A percentile compares a stretch with the other conserved stretches of the same genome.
Evolutionary conservation across 2,797 vertebrate species (phyloP).

Genomic region (Clamator glandarius): DNA sequence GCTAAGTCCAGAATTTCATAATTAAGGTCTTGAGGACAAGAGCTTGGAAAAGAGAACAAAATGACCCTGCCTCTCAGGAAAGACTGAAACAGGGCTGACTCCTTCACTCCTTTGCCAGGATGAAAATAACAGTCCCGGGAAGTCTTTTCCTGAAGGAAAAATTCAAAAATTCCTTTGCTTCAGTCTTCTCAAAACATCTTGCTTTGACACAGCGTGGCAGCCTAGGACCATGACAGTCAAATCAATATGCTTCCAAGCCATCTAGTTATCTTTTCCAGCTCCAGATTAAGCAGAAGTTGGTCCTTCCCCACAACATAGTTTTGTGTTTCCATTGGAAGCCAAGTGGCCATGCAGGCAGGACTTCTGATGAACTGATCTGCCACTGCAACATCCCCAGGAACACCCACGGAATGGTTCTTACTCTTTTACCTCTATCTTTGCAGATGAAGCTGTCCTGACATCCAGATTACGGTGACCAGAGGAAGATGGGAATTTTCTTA

Average conservation of each 20-base stretch:
- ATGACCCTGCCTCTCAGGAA: not conserved
- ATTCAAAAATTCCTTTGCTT: slow-evolving; percentile 6
- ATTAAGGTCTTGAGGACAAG: not conserved
- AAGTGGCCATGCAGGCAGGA: not conserved
- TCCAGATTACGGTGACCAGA: not conserved
- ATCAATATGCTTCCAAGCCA: slow-evolving; percentile 47
- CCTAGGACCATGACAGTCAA: slow-evolving; percentile 14
- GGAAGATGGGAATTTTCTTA: not conserved
- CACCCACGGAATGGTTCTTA: rapidly evolving
- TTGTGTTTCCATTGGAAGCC: not conserved
- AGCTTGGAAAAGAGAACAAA: not conserved
- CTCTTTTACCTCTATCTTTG: not conserved
- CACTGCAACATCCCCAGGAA: not conserved
- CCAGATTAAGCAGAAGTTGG: not conserved
- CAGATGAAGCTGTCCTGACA: not conserved
- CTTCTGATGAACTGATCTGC: not conserved
- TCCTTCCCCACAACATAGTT: not conserved
- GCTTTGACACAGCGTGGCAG: slow-evolving; percentile 6
- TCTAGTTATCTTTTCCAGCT: slow-evolving; percentile 38
- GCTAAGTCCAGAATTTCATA: not conserved
- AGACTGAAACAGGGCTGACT: not conserved
- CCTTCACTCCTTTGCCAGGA: not conserved
- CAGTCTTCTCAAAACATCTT: not conserved
- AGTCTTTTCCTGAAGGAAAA: slow-evolving; percentile 24
- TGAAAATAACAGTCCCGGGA: not conserved